A percentile compares a stretch with the other conserved stretches of the same genome.
phyloP scores from a whole-genome alignment of 2,888 invertebrate species.

The Mayetiola destructor region DNA sequence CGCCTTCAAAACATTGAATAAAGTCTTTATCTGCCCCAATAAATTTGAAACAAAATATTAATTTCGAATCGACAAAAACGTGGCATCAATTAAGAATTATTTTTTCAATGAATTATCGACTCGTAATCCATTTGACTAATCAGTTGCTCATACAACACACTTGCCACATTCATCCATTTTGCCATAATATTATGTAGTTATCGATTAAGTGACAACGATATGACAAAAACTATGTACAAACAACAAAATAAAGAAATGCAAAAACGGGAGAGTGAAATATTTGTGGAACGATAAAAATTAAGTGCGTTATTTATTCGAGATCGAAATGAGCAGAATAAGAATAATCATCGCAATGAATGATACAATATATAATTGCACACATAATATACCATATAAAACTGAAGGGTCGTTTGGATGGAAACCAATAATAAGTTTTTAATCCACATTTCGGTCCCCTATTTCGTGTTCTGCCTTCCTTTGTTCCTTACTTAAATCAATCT shows the following conservation, averaged over 20 bases:
- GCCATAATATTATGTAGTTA: too few relatives aligned
- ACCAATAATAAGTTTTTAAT: neutral
- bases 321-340: neutral
- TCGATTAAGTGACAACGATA: too few relatives aligned
- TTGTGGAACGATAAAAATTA: conserved; percentile 8
- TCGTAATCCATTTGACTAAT: conserved; percentile 7
- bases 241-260: too few relatives aligned
- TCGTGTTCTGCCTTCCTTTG: neutral
- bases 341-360: too few relatives aligned
- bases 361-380: conserved; percentile 3
- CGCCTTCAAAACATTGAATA: too few relatives aligned
- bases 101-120: neutral
- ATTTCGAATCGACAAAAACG: conserved; percentile 13
- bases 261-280: neutral
- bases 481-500: neutral
- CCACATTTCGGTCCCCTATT: neutral
- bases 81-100: conserved; percentile 12
- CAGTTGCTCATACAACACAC: neutral
- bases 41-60: too few relatives aligned
- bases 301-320: conserved; percentile 10
- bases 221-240: neutral
- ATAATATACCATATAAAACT: neutral
- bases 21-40: too few relatives aligned
- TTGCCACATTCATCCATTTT: neutral
- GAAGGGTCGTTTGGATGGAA: neutral